Evolutionary conservation across 1,140 invertebrate species (phyloP).

Genomic region (Scaptodrosophila lebanonensis): DNA sequence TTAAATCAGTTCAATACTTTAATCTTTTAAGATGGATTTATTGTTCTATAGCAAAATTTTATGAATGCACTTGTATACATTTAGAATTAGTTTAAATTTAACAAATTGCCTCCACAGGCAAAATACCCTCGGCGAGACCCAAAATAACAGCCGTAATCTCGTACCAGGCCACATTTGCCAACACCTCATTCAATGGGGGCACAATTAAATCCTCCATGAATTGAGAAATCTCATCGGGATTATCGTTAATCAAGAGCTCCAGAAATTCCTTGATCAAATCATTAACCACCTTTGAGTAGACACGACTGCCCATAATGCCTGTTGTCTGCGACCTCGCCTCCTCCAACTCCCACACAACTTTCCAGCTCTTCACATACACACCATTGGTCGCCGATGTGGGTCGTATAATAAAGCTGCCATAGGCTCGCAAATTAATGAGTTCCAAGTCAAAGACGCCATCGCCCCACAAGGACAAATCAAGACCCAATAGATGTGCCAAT

Average conservation of each 20-base stretch:
- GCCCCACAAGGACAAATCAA: conserved; percentile 33
- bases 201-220: conserved; percentile 53
- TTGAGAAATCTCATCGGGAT: conserved; percentile 42
- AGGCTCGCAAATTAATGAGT: conserved; percentile 44
- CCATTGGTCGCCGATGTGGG: conserved; percentile 33
- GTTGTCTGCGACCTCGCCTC: conserved; percentile 46
- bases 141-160: conserved; percentile 62
- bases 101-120: conserved; percentile 61
- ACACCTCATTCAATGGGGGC: conserved; percentile 42
- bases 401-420: conserved; percentile 60
- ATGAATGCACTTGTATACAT: too few species aligned
- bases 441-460: conserved; percentile 48
- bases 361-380: conserved; percentile 42
- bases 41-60: too few species aligned
- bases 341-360: conserved; percentile 46
- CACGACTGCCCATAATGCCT: conserved; percentile 43
- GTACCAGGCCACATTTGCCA: conserved; percentile 58
- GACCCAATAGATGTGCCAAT: conserved; percentile 28
- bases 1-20: too few species aligned
- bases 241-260: conserved; percentile 52
- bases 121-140: conserved; percentile 44
- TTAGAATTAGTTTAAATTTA: conserved; percentile 21
- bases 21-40: too few species aligned
- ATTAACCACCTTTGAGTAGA: conserved; percentile 51
- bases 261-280: conserved; percentile 54